Evolutionary conservation across 2,888 invertebrate genomes (phyloP).

Genomic region (Xestobium rufovillosum): DNA sequence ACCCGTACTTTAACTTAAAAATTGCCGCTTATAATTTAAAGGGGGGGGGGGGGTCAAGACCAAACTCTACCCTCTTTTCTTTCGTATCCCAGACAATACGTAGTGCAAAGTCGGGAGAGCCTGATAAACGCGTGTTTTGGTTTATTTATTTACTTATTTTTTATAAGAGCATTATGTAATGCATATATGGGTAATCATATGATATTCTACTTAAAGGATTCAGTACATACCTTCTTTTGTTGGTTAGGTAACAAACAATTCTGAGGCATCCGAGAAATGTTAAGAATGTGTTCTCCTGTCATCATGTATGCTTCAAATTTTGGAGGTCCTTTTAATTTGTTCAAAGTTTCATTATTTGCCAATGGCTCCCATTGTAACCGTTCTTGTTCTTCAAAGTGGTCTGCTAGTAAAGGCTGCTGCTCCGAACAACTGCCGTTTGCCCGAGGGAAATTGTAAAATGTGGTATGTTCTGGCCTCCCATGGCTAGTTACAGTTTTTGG

Average conservation of each 20-base stretch:
- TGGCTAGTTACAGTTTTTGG: constrained; percentile 21
- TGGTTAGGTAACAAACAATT: constrained; percentile 54
- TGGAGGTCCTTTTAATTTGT: constrained; percentile 28
- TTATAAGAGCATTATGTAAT: no score
- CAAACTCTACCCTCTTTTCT: no score
- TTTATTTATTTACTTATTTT: no score
- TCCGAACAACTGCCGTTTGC: constrained; percentile 52
- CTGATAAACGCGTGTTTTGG: no score
- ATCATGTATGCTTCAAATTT: constrained; percentile 94
- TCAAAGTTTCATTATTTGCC: constrained; percentile 24
- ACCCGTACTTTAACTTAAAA: no score
- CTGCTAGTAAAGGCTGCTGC: constrained; percentile 40
- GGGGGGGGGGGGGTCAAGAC: no score
- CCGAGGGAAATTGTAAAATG: constrained; percentile 38
- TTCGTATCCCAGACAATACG: no score
- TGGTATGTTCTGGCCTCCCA: constrained; percentile 39
- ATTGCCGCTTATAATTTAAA: no score
- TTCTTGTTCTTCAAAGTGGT: constrained; percentile 45
- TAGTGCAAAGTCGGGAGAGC: no score
- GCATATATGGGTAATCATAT: no score
- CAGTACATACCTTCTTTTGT: constrained; percentile 50
- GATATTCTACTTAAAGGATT: constrained; percentile 19
- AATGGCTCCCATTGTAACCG: constrained; percentile 50
- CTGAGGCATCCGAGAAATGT: constrained; percentile 77
- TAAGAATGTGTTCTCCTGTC: constrained; percentile 94